Conservation (phyloP, 2,888 invertebrate species). For the Dascillus cervinus region DNA sequence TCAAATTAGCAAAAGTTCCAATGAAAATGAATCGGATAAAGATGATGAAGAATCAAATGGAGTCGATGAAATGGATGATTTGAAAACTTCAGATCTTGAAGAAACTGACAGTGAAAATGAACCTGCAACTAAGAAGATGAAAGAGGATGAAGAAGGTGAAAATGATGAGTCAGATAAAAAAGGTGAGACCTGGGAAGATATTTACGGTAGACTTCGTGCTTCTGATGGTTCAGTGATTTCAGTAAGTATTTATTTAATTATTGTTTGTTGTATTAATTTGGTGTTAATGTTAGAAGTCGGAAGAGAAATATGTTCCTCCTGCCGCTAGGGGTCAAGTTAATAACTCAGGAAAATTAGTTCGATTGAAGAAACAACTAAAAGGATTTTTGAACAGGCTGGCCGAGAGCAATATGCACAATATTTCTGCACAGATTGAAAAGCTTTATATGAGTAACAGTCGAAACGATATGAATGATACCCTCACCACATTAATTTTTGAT, state of each 20-base stretch:
- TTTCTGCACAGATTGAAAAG: slow-evolving; percentile 68
- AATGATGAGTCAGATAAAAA: slow-evolving; percentile 11
- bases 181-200: slow-evolving; percentile 72
- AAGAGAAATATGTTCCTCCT: slow-evolving; percentile 74
- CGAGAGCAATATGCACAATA: slow-evolving; percentile 81
- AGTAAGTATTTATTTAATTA: slow-evolving; percentile 44
- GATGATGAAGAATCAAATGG: slow-evolving; percentile 19
- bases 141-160: slow-evolving; percentile 9
- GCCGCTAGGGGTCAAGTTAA: slow-evolving; percentile 57
- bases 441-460: slow-evolving; percentile 73
- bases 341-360: slow-evolving; percentile 49
- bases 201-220: slow-evolving; percentile 82
- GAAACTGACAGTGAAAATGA: slow-evolving; percentile 11
- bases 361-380: slow-evolving; percentile 75
- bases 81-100: slow-evolving; percentile 14
- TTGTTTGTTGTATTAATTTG: no score
- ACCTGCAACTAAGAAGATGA: no score
- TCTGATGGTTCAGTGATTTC: slow-evolving; percentile 70
- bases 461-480: slow-evolving; percentile 72
- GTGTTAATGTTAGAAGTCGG: slow-evolving; percentile 10
- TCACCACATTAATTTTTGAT: slow-evolving; percentile 63
- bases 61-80: slow-evolving; percentile 17
- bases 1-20: slow-evolving; percentile 19
- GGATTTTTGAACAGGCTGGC: slow-evolving; percentile 73
- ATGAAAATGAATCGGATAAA: slow-evolving; percentile 16